These are phyloP conservation scores for Acanthopleura granulata DNA, from an alignment of 2,888 invertebrate genomes.

Conservation along the genomic window DNA sequence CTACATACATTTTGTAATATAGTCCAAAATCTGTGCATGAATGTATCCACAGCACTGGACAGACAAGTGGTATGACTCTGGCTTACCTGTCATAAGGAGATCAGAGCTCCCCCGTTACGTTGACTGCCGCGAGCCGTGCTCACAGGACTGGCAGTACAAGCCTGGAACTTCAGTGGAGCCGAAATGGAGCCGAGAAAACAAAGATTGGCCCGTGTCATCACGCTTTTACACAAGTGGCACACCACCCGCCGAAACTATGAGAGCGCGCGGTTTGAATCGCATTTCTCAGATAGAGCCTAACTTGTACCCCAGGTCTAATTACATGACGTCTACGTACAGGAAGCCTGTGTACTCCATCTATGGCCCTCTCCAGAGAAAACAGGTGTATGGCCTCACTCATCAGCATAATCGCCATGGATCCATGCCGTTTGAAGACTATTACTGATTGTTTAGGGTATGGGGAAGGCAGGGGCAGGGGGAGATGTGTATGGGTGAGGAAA, in stretches of 20 bases:
- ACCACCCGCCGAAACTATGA: conserved; percentile 57
- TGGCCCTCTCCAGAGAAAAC: conserved; percentile 64
- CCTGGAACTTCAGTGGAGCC: conserved; percentile 49
- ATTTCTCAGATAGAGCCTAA: conserved; percentile 55
- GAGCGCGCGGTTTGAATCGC: conserved; percentile 61
- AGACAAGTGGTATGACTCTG: conserved; percentile 62
- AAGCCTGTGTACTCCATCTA: conserved; percentile 65
- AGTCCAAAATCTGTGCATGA: not conserved
- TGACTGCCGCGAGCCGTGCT: conserved; percentile 54
- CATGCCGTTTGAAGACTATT: conserved; percentile 67
- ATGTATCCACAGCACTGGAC: conserved; percentile 52
- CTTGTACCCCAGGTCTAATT: conserved; percentile 64
- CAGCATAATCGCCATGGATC: conserved; percentile 66
- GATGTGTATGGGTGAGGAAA: no score
- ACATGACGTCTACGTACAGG: conserved; percentile 66
- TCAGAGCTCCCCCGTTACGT: conserved; percentile 55
- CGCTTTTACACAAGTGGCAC: conserved; percentile 43
- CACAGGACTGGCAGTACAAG: conserved; percentile 55
- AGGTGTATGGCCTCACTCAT: conserved; percentile 63
- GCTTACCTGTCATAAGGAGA: conserved; percentile 46
- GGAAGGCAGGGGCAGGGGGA: no score
- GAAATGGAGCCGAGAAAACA: conserved; percentile 48
- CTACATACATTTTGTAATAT: conserved; percentile 2
- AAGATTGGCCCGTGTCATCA: conserved; percentile 28
- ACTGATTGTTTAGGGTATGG: conserved; percentile 36